These are phyloP conservation scores for Chrysolina haemoptera DNA, from an alignment of 2,888 invertebrate species.

Conservation along the genomic window DNA sequence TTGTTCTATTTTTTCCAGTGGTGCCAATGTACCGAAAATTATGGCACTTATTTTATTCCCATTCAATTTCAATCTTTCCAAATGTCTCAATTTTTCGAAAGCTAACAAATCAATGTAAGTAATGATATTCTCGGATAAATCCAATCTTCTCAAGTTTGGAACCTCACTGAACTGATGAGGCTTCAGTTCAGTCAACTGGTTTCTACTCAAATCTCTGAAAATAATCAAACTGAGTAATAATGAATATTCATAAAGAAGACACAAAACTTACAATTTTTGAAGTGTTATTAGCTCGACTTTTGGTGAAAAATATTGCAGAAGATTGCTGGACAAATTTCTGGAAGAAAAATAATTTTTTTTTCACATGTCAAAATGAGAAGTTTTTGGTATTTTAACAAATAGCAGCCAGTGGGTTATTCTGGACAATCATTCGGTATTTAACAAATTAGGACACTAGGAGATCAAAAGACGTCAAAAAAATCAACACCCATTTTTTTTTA, in stretches of 20 bases:
- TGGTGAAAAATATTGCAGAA: slow-evolving; percentile 74
- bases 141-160: slow-evolving; percentile 79
- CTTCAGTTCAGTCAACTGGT: slow-evolving; percentile 82
- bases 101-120: slow-evolving; percentile 78
- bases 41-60: slow-evolving; percentile 83
- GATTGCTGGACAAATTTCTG: slow-evolving; percentile 79
- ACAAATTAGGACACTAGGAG: no score
- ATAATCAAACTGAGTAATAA: slow-evolving; percentile 39
- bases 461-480: no score
- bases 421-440: no score
- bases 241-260: neutral
- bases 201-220: slow-evolving; percentile 85
- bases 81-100: slow-evolving; percentile 78
- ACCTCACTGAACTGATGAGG: slow-evolving; percentile 83
- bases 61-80: slow-evolving; percentile 80
- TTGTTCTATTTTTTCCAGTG: slow-evolving; percentile 78
- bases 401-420: no score
- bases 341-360: slow-evolving; percentile 65
- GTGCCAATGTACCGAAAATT: slow-evolving; percentile 80
- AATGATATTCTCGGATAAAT: slow-evolving; percentile 81
- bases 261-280: slow-evolving; percentile 79
- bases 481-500: no score
- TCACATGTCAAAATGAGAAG: no score
- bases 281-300: slow-evolving; percentile 77
- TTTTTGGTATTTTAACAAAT: no score